phyloP scores from a whole-genome alignment of 1,140 invertebrate genomes.

The Steinernema feltiae region DNA sequence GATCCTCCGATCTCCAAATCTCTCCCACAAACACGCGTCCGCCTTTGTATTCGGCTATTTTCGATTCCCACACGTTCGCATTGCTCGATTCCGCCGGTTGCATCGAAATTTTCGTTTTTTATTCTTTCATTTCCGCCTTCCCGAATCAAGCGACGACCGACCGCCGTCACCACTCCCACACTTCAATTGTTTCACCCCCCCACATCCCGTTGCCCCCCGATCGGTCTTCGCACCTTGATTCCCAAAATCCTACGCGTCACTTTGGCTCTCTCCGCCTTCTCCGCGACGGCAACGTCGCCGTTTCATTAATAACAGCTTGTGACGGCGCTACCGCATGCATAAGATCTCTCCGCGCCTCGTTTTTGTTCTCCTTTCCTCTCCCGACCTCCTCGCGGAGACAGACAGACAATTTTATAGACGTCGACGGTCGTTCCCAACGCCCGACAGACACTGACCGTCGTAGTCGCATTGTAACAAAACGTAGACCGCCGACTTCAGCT shows the following conservation, averaged over 20 bases:
- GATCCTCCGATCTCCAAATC: too few species aligned
- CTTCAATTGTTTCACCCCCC: neutral
- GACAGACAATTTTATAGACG: constrained; percentile 5
- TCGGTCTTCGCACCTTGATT: too few species aligned
- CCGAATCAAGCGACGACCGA: too few species aligned
- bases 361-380: neutral
- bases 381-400: too few species aligned
- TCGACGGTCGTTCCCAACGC: neutral
- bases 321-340: constrained; percentile 2
- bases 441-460: neutral
- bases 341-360: neutral
- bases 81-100: too few species aligned
- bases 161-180: too few species aligned
- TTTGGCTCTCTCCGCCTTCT: neutral
- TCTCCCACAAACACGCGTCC: too few species aligned
- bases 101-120: too few species aligned
- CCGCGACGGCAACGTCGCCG: neutral
- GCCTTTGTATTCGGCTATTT: too few species aligned
- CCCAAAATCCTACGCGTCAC: neutral
- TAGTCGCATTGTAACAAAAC: constrained; percentile 1
- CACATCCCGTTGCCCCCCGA: neutral
- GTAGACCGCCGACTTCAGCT: too few species aligned
- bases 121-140: too few species aligned
- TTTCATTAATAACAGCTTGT: constrained; percentile 3
- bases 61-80: too few species aligned